phyloP scores from a whole-genome alignment of 2,888 invertebrate species.

The Phyto melanocephala region DNA sequence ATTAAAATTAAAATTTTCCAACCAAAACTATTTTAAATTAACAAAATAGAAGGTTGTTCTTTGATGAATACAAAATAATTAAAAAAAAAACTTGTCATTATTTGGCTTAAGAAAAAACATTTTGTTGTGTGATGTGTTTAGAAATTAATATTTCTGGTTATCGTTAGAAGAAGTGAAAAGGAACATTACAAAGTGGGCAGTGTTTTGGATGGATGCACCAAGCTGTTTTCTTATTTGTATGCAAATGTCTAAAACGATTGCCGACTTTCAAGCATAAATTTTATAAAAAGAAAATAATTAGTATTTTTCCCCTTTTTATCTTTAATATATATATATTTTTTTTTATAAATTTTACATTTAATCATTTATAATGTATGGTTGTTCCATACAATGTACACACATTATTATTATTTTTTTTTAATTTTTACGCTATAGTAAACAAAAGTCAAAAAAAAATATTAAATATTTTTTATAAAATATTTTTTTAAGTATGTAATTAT shows the following conservation, averaged over 20 bases:
- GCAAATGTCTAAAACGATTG: background rate
- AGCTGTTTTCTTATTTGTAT: too few relatives aligned
- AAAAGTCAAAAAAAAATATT: too few relatives aligned
- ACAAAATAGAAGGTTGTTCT: background rate
- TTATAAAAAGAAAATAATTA: background rate
- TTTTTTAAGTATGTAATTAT: too few relatives aligned
- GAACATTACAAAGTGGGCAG: background rate
- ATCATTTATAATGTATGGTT: too few relatives aligned
- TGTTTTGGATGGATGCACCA: too few relatives aligned
- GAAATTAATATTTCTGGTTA: background rate
- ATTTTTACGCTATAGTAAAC: too few relatives aligned
- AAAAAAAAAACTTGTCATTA: background rate
- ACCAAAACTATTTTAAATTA: background rate
- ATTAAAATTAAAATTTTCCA: slow-evolving; percentile 63
- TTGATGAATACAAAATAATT: slow-evolving; percentile 16
- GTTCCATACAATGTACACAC: too few relatives aligned
- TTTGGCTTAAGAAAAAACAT: background rate
- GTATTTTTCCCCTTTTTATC: too few relatives aligned
- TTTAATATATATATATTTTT: too few relatives aligned
- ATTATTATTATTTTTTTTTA: too few relatives aligned
- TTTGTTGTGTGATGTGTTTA: background rate
- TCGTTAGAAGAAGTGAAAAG: background rate
- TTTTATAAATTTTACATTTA: too few relatives aligned
- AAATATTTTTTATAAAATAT: too few relatives aligned
- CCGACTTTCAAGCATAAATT: background rate